These are phyloP conservation scores for Eonycteris spelaea DNA, from an alignment of 2,113 vertebrate species.

Conservation along the genomic window DNA sequence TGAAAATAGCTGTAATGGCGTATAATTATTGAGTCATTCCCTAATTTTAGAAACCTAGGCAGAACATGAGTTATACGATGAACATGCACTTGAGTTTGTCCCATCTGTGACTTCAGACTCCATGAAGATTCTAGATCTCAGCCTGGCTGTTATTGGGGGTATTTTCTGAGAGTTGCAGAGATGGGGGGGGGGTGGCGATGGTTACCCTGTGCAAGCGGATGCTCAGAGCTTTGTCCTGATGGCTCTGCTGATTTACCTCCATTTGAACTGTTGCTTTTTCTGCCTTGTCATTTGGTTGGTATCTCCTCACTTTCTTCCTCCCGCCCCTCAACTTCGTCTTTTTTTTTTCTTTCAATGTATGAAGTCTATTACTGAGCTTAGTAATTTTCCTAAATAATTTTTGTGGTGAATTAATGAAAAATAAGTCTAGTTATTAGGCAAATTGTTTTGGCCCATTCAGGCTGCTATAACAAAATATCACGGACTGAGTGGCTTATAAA, in stretches of 20 bases:
- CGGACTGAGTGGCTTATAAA: background rate
- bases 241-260: background rate
- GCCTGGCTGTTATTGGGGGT: slow-evolving; percentile 58
- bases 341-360: background rate
- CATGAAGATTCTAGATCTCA: slow-evolving; percentile 68
- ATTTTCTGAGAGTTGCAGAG: slow-evolving; percentile 11
- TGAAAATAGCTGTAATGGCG: slow-evolving; percentile 85
- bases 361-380: background rate
- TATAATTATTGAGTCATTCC: slow-evolving; percentile 83
- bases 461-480: background rate
- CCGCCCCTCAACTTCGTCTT: background rate
- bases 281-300: background rate
- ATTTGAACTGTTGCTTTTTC: background rate
- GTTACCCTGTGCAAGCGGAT: background rate
- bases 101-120: slow-evolving; percentile 75
- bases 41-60: slow-evolving; percentile 83
- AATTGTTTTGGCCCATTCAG: background rate
- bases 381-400: slow-evolving; percentile 51
- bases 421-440: slow-evolving; percentile 56
- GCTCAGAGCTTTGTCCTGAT: background rate
- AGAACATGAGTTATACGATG: slow-evolving; percentile 80
- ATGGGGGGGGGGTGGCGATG: background rate
- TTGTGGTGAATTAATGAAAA: slow-evolving; percentile 52
- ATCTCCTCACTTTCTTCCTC: background rate
- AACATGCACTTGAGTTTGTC: slow-evolving; percentile 79